A percentile compares a stretch with the other conserved stretches of the same genome.
These are phyloP conservation scores for Sprattus sprattus DNA, from an alignment of 2,113 vertebrate genomes.

Conservation along the genomic window DNA sequence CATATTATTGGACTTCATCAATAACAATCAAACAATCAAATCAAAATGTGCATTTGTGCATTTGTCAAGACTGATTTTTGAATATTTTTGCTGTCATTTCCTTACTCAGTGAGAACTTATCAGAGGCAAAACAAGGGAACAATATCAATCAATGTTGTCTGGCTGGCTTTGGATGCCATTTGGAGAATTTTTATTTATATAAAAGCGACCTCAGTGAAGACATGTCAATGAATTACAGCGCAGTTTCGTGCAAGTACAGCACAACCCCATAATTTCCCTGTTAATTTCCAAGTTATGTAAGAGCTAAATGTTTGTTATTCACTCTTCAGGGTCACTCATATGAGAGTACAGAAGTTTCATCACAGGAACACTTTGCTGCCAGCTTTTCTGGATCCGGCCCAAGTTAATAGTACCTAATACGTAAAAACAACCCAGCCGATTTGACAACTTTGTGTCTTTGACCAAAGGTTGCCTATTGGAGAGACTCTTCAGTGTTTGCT, in stretches of 20 bases:
- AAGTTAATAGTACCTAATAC: not conserved
- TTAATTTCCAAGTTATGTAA: conserved; percentile 20
- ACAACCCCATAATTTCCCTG: not conserved
- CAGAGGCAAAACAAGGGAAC: not conserved
- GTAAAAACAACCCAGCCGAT: conserved; percentile 4
- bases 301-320: not conserved
- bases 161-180: too few relatives aligned
- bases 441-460: not conserved
- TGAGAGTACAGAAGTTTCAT: not conserved
- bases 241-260: too few relatives aligned
- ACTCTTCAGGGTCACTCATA: not conserved
- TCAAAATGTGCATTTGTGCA: too few relatives aligned
- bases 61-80: not conserved
- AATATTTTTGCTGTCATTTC: not conserved
- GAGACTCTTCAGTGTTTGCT: not conserved
- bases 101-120: not conserved
- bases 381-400: not conserved
- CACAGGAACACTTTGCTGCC: not conserved
- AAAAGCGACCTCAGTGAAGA: too few relatives aligned
- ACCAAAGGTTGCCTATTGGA: conserved; percentile 21
- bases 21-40: too few relatives aligned
- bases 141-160: not conserved
- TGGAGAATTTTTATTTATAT: too few relatives aligned
- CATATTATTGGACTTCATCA: too few relatives aligned
- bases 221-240: too few relatives aligned